phyloP scores from a whole-genome alignment of 2,888 invertebrate species.

The Odontothrips loti region DNA sequence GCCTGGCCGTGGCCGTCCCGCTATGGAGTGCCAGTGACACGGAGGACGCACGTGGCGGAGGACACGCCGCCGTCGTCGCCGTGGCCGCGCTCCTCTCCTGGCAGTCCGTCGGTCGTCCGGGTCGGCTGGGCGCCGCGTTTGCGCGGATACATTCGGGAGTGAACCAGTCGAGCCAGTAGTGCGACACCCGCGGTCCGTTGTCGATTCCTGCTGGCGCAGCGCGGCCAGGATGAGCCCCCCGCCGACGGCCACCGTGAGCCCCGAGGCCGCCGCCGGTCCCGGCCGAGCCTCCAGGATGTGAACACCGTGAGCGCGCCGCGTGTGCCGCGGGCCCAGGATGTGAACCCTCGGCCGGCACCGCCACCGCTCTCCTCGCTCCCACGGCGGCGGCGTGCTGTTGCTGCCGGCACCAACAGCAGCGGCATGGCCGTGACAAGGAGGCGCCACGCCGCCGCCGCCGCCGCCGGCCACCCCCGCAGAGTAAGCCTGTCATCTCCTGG shows the following conservation, averaged over 20 bases:
- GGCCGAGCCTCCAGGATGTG: neutral
- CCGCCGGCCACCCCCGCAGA: neutral
- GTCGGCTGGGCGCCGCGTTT: too few relatives aligned
- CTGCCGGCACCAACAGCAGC: neutral
- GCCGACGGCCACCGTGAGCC: neutral
- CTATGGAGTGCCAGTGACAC: neutral
- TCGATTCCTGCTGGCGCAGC: too few relatives aligned
- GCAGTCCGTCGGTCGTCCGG: too few relatives aligned
- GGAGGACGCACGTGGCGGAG: constrained; percentile 6
- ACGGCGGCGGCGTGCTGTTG: neutral
- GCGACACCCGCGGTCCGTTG: too few relatives aligned
- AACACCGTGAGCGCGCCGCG: neutral
- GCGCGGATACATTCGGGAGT: too few relatives aligned
- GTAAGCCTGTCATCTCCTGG: neutral
- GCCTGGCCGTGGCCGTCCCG: neutral
- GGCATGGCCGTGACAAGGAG: constrained; percentile 3
- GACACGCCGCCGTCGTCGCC: neutral
- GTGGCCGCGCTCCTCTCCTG: neutral
- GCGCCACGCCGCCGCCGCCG: neutral
- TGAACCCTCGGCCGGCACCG: constrained; percentile 7
- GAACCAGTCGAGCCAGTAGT: too few relatives aligned
- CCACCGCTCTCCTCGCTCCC: neutral
- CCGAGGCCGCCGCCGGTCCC: neutral
- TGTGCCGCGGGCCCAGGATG: neutral
- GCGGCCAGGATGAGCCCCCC: neutral